Conservation (phyloP, 2,113 vertebrate genomes). For the Pteruthius melanotis region DNA sequence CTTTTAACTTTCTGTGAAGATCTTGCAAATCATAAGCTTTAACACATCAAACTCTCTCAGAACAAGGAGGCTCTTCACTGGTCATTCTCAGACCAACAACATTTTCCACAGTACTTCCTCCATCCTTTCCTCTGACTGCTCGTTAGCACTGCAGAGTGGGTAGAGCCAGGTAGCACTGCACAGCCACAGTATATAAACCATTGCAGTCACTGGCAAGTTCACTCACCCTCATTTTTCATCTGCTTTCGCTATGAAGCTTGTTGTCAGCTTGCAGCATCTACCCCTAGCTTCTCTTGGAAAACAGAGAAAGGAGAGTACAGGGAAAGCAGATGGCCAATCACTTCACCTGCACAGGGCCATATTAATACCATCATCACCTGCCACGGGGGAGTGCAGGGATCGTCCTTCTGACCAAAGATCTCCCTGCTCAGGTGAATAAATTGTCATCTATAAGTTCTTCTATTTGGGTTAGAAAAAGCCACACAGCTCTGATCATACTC, state of each 20-base stretch:
- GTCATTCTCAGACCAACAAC: neutral
- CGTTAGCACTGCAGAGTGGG: fast-evolving
- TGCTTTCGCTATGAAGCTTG: neutral
- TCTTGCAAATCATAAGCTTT: neutral
- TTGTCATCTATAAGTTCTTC: neutral
- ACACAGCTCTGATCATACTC: neutral
- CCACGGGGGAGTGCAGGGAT: neutral
- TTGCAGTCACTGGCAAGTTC: neutral
- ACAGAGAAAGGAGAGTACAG: neutral
- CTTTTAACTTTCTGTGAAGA: neutral
- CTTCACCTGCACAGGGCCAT: neutral
- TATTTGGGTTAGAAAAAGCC: neutral
- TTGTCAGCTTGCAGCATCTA: neutral
- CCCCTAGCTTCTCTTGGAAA: neutral
- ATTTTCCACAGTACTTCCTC: neutral
- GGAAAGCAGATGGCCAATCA: neutral
- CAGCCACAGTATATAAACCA: neutral
- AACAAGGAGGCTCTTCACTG: neutral
- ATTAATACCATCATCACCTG: neutral
- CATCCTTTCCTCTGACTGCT: neutral
- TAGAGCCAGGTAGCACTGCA: too few species aligned
- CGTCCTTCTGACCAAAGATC: neutral
- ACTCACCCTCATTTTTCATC: neutral
- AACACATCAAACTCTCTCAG: neutral
- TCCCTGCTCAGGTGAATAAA: neutral